Base-by-base conservation (phyloP, 2,797 vertebrate genomes). In the Pagetopsis macropterus region DNA sequence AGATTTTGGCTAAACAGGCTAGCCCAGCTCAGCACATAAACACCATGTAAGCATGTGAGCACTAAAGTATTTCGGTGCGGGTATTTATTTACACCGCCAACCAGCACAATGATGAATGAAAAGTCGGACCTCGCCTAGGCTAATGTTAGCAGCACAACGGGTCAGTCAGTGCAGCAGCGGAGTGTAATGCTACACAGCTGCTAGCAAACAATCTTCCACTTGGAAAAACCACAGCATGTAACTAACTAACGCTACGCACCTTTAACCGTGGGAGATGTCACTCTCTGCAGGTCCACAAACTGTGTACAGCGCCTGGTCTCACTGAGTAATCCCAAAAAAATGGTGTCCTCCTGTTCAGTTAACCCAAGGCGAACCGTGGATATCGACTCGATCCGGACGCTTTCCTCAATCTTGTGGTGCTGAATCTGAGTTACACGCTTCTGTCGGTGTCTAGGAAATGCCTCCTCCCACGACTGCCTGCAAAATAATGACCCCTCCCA, bases 401-500 rank as follows among this genome's bases (percentile, higher is more conserved):
- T 93, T 88, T 93, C 91, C 90, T 90, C 84, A 66, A 70, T 71
- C 82, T 62, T 68, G 84, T 91, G 92, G 93, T 94, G 94, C 93
- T 94, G 94, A 93, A 94, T 79, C 83, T 78, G 88, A 89, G 79
- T 71, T 86, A 83, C 91, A 92, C 92, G 90, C 90, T 89, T 92
- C 88, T 91, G 87, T 93, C 83, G 82, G 90, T 90, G 90, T 93
- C 88, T 92, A 82, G 86, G 90, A 93, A 91, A 84, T 83, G 83
- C 89, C 89, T 84, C 85, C 88, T 91, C 87, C 87, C 82, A 67
- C 79, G 77, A 79, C 78, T 87, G 84, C 87, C 89, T 93, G 94
- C 93, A 61, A 94, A 94, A 94, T 94, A 94, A 76, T 93, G 94
- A 93, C 81, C 91, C 90, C 92, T 93, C 91, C 92, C 90, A 88